Conservation (phyloP, 2,888 invertebrate species). For the Acrobasis repandana region DNA sequence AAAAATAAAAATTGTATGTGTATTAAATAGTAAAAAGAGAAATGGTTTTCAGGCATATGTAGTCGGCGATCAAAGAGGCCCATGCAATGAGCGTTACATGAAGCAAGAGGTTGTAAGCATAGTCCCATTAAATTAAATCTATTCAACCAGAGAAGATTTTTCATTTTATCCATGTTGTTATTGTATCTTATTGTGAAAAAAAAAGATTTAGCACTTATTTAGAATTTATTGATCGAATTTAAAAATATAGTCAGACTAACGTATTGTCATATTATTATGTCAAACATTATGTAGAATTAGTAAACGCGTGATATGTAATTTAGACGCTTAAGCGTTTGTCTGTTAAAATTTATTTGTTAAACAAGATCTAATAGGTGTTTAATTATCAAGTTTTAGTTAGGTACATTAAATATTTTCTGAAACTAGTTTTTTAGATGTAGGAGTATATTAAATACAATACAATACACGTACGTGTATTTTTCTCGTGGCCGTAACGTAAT, state of each 20-base stretch:
- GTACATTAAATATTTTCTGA: no score
- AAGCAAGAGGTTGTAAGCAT: constrained; percentile 1
- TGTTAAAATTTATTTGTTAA: no score
- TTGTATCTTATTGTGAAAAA: not conserved
- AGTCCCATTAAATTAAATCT: not conserved
- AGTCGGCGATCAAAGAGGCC: not conserved
- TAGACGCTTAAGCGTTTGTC: no score
- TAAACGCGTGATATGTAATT: not conserved
- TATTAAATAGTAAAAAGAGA: constrained; percentile 13
- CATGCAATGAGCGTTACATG: constrained; percentile 2
- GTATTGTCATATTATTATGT: no score
- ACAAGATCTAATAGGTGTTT: no score
- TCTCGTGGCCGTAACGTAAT: no score
- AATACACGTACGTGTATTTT: no score
- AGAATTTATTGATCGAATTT: constrained; percentile 3
- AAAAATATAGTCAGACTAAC: not conserved
- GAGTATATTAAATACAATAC: no score
- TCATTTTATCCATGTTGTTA: not conserved
- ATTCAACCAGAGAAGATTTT: constrained; percentile 8
- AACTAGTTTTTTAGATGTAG: no score
- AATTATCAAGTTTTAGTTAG: no score
- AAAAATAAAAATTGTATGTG: not conserved
- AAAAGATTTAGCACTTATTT: not conserved
- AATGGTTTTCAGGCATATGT: constrained; percentile 15
- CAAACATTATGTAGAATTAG: not conserved